Evolutionary conservation across 2,888 invertebrate species (phyloP).

Genomic region (Chrysina gloriosa): DNA sequence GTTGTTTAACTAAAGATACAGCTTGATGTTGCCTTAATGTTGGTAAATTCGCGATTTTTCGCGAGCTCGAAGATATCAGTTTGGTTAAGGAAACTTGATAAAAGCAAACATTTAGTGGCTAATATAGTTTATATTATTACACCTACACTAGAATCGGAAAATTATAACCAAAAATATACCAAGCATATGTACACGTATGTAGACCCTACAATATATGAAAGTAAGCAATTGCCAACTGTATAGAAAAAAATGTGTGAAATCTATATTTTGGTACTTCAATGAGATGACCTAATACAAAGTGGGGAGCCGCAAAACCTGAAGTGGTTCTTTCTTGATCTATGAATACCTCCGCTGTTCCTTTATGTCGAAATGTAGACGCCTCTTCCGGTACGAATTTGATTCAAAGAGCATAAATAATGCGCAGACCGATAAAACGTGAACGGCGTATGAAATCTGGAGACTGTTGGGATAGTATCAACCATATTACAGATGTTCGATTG

Average conservation of each 20-base stretch:
- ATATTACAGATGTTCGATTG: constrained; percentile 29
- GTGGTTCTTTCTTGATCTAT: constrained; percentile 36
- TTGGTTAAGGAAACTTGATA: no score
- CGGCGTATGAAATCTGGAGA: background rate
- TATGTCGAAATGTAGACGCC: constrained; percentile 46
- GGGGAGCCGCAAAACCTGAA: constrained; percentile 34
- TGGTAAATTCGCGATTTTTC: no score
- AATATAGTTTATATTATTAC: no score
- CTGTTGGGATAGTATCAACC: constrained; percentile 24
- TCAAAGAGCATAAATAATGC: constrained; percentile 38
- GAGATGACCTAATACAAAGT: constrained; percentile 1
- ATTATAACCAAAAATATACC: no score
- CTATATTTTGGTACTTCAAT: constrained; percentile 4
- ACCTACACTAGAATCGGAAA: no score
- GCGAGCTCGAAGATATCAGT: no score
- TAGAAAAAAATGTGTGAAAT: background rate
- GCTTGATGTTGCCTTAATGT: no score
- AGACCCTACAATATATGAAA: no score
- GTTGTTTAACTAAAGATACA: no score
- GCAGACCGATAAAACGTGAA: background rate
- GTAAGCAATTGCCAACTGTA: no score
- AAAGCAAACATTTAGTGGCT: no score
- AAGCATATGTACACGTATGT: no score
- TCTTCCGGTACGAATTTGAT: constrained; percentile 48
- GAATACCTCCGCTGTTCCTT: constrained; percentile 39